Evolutionary conservation across 2,113 vertebrate species (phyloP).

Genomic region (Muscicapa adusta): DNA sequence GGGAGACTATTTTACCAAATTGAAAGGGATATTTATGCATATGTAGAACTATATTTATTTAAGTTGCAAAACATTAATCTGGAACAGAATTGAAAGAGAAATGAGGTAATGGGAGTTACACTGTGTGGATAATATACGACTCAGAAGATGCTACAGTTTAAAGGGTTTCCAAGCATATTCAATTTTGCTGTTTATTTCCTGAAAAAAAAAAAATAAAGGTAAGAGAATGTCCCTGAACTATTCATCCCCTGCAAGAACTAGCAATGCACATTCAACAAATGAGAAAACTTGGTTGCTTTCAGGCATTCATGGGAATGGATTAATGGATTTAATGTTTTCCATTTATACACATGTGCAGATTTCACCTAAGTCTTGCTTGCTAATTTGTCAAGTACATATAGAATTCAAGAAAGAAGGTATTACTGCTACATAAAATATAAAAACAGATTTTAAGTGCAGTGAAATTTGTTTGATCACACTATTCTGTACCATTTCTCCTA

Average conservation of each 20-base stretch:
- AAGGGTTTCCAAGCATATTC: neutral
- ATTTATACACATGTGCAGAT: neutral
- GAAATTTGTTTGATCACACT: neutral
- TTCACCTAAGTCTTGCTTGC: neutral
- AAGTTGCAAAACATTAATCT: neutral
- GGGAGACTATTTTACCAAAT: neutral
- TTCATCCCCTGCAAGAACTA: neutral
- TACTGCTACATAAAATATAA: neutral
- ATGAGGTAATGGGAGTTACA: neutral
- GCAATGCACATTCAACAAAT: neutral
- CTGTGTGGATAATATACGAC: neutral
- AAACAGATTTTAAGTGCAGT: neutral
- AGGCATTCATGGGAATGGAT: neutral
- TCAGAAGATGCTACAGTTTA: neutral
- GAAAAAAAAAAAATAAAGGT: neutral
- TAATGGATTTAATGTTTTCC: neutral
- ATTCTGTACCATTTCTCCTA: neutral
- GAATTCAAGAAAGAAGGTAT: neutral
- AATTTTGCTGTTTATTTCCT: neutral
- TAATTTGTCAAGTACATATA: neutral
- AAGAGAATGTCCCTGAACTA: neutral
- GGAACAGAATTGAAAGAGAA: neutral
- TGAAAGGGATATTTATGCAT: neutral
- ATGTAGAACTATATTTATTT: neutral
- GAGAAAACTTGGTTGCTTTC: neutral